phyloP scores from a whole-genome alignment of 2,888 invertebrate species.

The Acanthosepion lycidas region DNA sequence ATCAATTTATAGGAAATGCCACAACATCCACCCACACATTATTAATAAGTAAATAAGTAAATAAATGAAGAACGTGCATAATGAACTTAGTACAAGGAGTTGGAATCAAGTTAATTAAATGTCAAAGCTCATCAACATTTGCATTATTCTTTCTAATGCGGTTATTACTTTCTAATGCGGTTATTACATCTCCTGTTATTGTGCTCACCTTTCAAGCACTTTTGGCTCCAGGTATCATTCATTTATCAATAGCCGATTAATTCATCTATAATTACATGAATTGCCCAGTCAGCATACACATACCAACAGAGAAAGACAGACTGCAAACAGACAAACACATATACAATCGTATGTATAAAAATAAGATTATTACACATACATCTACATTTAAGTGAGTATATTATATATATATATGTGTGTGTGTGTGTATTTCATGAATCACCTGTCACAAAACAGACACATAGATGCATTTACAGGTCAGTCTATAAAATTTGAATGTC shows the following conservation, averaged over 20 bases:
- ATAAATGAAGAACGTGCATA: neutral
- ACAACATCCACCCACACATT: too few species aligned
- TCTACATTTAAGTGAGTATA: too few species aligned
- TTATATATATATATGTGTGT: too few species aligned
- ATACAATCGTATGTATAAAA: too few species aligned
- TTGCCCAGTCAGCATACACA: neutral
- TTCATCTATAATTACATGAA: constrained; percentile 17
- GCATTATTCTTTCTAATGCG: neutral
- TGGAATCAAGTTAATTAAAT: neutral
- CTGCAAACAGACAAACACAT: too few species aligned
- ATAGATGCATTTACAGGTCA: too few species aligned
- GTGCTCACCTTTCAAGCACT: neutral
- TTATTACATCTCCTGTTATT: neutral
- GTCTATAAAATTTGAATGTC: too few species aligned
- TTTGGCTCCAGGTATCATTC: constrained; percentile 33
- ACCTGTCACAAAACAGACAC: too few species aligned
- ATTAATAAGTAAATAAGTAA: neutral
- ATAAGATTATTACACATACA: too few species aligned
- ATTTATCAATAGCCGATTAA: constrained; percentile 33
- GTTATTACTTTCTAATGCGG: neutral
- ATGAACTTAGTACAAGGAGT: neutral
- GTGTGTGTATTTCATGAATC: too few species aligned
- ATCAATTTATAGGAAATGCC: too few species aligned
- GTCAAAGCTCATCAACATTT: constrained; percentile 20
- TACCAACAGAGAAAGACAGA: neutral